Evolutionary conservation across 2,888 invertebrate genomes (phyloP).

Genomic region (Hylaea fasciaria): DNA sequence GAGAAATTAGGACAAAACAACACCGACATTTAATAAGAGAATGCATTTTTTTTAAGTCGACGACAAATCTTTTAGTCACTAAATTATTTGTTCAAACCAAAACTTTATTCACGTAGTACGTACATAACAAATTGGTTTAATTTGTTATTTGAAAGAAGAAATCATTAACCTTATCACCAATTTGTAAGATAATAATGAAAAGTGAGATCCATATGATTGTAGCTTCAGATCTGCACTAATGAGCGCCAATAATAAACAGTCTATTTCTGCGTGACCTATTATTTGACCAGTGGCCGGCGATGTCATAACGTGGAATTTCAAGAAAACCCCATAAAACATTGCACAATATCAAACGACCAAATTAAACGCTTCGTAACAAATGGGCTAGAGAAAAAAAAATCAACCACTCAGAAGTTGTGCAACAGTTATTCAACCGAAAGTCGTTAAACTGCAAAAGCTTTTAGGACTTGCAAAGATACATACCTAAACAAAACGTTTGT

Average conservation of each 20-base stretch:
- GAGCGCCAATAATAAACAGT: slow-evolving; percentile 69
- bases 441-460: slow-evolving; percentile 65
- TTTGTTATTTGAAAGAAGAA: slow-evolving; percentile 32
- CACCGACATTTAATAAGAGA: slow-evolving; percentile 31
- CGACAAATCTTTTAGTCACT: slow-evolving; percentile 31
- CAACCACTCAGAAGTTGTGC: slow-evolving; percentile 58
- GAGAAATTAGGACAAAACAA: slow-evolving; percentile 40
- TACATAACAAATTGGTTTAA: slow-evolving; percentile 31
- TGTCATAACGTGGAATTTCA: slow-evolving; percentile 62
- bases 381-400: slow-evolving; percentile 44
- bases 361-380: slow-evolving; percentile 52
- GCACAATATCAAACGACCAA: slow-evolving; percentile 64
- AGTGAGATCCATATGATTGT: slow-evolving; percentile 54
- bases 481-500: slow-evolving; percentile 55
- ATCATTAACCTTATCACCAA: slow-evolving; percentile 21
- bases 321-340: slow-evolving; percentile 70
- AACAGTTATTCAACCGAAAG: slow-evolving; percentile 53
- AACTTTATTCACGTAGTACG: slow-evolving; percentile 21
- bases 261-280: slow-evolving; percentile 78
- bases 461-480: slow-evolving; percentile 63
- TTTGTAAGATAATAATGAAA: slow-evolving; percentile 13
- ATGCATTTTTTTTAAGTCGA: slow-evolving; percentile 28
- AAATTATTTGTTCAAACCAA: slow-evolving; percentile 30
- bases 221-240: slow-evolving; percentile 59
- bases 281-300: slow-evolving; percentile 61